phyloP scores from a whole-genome alignment of 2,888 invertebrate species.

The Hartigia nigra region DNA sequence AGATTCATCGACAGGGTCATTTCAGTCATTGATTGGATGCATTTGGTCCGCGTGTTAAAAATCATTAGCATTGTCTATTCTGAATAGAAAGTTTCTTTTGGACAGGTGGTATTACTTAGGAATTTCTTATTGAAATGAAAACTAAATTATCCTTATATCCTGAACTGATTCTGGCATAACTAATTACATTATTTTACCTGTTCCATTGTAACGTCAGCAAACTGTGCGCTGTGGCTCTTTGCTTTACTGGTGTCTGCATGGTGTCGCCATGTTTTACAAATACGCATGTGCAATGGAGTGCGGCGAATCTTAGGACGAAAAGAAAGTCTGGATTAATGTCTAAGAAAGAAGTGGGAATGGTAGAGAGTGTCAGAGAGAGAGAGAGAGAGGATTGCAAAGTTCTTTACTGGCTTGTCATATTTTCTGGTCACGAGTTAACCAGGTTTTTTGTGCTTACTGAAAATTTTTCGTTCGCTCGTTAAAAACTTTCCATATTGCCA shows the following conservation, averaged over 20 bases:
- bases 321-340: background rate
- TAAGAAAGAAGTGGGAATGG: background rate
- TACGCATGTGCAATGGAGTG: background rate
- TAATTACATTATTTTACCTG: background rate
- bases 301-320: background rate
- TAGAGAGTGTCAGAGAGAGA: background rate
- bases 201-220: background rate
- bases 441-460: background rate
- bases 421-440: background rate
- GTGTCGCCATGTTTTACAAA: background rate
- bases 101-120: background rate
- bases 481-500: background rate
- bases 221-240: background rate
- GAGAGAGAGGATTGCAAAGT: background rate
- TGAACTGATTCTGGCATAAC: background rate
- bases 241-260: background rate
- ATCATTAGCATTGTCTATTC: background rate
- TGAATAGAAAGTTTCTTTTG: background rate
- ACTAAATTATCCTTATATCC: background rate
- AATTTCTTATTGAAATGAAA: background rate
- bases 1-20: background rate
- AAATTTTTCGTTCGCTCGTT: constrained; percentile 3
- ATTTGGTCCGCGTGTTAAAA: background rate
- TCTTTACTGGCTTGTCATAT: background rate
- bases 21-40: background rate